Percentiles rank a stretch among this genome's conserved stretches.
Conservation (phyloP, 2,113 vertebrate genomes). For the Amblyornis subalaris region DNA sequence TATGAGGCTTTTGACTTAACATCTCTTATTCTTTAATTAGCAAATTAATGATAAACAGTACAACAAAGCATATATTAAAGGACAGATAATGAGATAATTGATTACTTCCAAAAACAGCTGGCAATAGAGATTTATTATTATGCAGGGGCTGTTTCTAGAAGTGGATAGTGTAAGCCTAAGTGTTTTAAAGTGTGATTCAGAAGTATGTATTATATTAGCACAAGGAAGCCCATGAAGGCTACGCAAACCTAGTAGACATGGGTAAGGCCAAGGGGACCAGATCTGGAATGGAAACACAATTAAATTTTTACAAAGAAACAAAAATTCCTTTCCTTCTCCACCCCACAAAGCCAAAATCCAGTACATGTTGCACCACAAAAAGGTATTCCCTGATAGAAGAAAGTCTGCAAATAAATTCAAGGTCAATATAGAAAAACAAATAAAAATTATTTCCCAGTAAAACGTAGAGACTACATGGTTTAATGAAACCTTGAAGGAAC, state of each 20-base stretch:
- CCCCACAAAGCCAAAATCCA: neutral
- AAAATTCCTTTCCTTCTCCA: neutral
- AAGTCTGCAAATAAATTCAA: neutral
- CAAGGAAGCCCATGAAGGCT: neutral
- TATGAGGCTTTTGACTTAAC: neutral
- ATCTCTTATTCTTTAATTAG: neutral
- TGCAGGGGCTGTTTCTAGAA: neutral
- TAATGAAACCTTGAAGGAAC: neutral
- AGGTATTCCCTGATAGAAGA: neutral
- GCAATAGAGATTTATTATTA: neutral
- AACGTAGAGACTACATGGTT: neutral
- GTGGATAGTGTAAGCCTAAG: rapidly evolving
- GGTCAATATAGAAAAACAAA: neutral
- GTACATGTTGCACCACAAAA: neutral
- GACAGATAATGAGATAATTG: neutral
- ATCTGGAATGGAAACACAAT: neutral
- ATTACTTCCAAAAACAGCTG: neutral
- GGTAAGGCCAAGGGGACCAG: neutral
- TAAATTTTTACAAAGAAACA: neutral
- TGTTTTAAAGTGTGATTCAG: neutral
- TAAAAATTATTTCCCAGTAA: neutral
- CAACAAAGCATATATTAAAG: neutral
- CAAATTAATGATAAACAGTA: neutral
- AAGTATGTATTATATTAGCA: neutral
- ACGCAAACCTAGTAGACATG: neutral